A percentile compares a stretch with the other conserved stretches of the same genome.
Evolutionary conservation across 2,113 vertebrate species (phyloP).

Genomic region (Neotragus moschatus): DNA sequence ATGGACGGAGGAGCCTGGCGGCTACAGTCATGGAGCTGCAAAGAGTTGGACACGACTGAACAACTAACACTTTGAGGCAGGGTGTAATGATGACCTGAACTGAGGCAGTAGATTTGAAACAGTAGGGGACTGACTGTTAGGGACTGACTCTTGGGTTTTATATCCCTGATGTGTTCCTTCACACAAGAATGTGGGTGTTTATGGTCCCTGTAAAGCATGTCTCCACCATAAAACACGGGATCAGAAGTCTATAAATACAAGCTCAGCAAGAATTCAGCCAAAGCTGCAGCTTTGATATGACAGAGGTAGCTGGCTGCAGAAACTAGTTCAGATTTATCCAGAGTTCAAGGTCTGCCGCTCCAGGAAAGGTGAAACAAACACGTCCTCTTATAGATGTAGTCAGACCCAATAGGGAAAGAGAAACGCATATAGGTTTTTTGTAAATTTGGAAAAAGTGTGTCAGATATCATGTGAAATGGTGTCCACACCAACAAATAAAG

Average conservation of each 20-base stretch:
- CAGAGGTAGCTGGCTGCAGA: neutral
- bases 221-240: neutral
- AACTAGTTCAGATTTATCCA: conserved; percentile 1
- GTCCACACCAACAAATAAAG: neutral
- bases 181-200: neutral
- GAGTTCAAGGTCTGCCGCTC: conserved; percentile 17
- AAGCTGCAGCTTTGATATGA: neutral
- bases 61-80: neutral
- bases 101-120: neutral
- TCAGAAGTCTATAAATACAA: conserved; percentile 47
- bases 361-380: neutral
- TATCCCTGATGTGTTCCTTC: neutral
- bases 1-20: neutral
- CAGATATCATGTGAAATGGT: neutral
- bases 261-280: neutral
- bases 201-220: neutral
- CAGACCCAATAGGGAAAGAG: neutral
- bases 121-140: neutral
- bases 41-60: neutral
- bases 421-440: neutral
- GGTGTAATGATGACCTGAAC: neutral
- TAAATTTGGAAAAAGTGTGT: neutral
- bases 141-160: neutral
- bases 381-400: neutral
- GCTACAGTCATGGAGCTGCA: neutral